These are phyloP conservation scores for Melinopterus prodromus DNA, from an alignment of 2,888 invertebrate genomes.

Conservation along the genomic window DNA sequence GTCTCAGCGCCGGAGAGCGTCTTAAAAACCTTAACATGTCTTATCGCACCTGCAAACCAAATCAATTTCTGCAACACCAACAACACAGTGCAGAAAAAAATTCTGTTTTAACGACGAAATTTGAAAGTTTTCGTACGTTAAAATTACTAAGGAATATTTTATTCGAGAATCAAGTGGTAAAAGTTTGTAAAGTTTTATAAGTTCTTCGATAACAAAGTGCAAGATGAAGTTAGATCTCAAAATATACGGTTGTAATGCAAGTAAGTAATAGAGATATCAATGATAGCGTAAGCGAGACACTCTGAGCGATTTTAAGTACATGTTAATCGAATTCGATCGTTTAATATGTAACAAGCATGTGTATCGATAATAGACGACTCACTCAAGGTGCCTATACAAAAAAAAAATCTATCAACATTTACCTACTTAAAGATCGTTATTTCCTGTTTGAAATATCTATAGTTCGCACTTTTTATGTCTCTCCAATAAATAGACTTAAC, in stretches of 20 bases:
- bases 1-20: slow-evolving; percentile 33
- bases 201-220: neutral
- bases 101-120: neutral
- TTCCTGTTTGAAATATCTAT: too few relatives aligned
- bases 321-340: slow-evolving; percentile 6
- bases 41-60: neutral
- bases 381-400: neutral
- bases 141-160: neutral
- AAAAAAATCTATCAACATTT: neutral
- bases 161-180: neutral
- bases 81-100: neutral
- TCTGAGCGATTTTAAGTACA: neutral
- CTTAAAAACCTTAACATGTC: slow-evolving; percentile 39
- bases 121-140: neutral
- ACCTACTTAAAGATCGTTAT: too few relatives aligned
- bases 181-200: neutral
- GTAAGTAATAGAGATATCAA: slow-evolving; percentile 38
- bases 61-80: neutral
- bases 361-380: neutral
- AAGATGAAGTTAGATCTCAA: slow-evolving; percentile 34
- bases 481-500: too few relatives aligned
- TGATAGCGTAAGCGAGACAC: slow-evolving; percentile 25
- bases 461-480: too few relatives aligned
- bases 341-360: slow-evolving; percentile 13
- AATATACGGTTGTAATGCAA: slow-evolving; percentile 33